These are phyloP conservation scores for Basileuterus tristriatus DNA, from an alignment of 2,797 vertebrate genomes.

Conservation along the genomic window DNA sequence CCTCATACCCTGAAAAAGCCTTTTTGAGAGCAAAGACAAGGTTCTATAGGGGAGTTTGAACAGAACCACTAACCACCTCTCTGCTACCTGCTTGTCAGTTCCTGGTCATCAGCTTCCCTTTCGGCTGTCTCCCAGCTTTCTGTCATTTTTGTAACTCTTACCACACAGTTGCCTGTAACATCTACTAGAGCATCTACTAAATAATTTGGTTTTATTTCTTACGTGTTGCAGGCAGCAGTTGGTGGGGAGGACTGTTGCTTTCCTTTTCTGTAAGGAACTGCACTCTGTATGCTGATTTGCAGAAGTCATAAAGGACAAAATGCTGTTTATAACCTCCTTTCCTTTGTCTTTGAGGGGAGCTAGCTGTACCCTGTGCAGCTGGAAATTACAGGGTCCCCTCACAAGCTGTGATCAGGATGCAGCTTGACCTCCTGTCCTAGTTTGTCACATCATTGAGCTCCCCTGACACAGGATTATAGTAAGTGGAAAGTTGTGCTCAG, in stretches of 20 bases:
- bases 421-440: not conserved
- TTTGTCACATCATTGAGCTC: not conserved
- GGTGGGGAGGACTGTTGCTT: not conserved
- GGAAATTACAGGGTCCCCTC: not conserved
- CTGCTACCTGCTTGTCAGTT: not conserved
- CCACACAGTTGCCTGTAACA: not conserved
- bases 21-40: not conserved
- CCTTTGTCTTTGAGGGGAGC: not conserved
- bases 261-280: not conserved
- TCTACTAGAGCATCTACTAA: not conserved
- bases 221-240: not conserved
- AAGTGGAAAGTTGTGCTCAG: not conserved
- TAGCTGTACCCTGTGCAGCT: not conserved
- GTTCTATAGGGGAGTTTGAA: not conserved
- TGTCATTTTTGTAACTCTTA: not conserved
- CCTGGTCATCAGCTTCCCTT: not conserved
- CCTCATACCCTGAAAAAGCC: not conserved
- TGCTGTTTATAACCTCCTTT: not conserved
- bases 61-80: not conserved
- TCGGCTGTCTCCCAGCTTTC: not conserved
- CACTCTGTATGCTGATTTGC: not conserved
- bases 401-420: accelerated
- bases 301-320: not conserved
- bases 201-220: not conserved
- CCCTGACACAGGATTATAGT: not conserved